Percentiles rank a stretch among this genome's conserved stretches.
These are phyloP conservation scores for Cichladusa arquata DNA, from an alignment of 2,113 vertebrate species.

Conservation along the genomic window DNA sequence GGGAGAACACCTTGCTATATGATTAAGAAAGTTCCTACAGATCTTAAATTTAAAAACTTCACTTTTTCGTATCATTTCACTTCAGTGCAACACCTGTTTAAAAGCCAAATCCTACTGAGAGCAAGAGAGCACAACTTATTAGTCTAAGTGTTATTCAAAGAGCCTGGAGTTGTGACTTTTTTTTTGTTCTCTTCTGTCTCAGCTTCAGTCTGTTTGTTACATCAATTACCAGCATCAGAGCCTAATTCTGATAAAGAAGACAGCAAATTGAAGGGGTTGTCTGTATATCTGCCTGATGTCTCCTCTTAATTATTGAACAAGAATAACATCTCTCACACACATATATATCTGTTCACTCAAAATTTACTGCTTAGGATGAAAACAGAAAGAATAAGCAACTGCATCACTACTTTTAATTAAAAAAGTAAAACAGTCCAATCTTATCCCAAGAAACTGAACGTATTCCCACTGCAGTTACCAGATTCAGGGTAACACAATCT, in stretches of 20 bases:
- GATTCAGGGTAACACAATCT: neutral
- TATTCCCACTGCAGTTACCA: neutral
- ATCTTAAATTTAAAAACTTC: neutral
- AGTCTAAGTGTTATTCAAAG: neutral
- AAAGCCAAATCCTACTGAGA: neutral
- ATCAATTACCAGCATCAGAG: neutral
- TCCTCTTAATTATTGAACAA: neutral
- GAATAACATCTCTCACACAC: neutral
- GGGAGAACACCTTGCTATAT: neutral
- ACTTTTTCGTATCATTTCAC: neutral
- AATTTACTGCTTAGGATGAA: neutral
- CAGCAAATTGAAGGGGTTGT: neutral
- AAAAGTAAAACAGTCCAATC: neutral
- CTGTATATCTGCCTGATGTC: neutral
- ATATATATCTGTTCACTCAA: neutral
- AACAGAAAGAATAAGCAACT: neutral
- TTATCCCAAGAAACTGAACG: neutral
- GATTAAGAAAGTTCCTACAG: neutral
- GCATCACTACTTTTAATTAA: neutral
- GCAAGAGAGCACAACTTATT: neutral
- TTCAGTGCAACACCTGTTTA: neutral
- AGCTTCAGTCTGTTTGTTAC: neutral
- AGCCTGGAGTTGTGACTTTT: neutral
- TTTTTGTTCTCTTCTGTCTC: neutral
- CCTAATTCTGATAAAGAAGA: neutral